Evolutionary conservation across 2,888 invertebrate species (phyloP).

Genomic region (Microplitis deprimator): DNA sequence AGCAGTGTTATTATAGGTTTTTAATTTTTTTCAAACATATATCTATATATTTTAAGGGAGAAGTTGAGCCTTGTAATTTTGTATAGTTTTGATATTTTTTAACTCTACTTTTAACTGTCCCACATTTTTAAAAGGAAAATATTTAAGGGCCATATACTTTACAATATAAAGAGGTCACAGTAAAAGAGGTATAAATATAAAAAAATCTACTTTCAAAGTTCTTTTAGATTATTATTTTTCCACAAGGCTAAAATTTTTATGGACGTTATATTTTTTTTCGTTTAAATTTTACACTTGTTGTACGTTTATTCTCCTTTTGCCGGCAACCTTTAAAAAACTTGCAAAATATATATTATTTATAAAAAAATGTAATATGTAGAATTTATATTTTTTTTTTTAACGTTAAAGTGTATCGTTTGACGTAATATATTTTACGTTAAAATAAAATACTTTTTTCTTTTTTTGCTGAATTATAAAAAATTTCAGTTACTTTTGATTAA

Average conservation of each 20-base stretch:
- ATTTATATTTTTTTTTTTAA: not conserved
- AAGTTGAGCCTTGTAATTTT: not conserved
- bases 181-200: not conserved
- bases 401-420: not conserved
- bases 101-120: not conserved
- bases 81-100: not conserved
- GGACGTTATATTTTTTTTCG: not conserved
- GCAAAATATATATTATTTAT: not conserved
- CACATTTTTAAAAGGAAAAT: not conserved
- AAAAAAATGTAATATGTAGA: not conserved
- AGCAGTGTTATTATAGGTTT: slow-evolving; percentile 50
- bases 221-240: not conserved
- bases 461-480: not conserved
- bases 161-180: not conserved
- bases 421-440: not conserved
- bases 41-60: not conserved
- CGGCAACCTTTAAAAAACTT: not conserved
- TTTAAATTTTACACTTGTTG: not conserved
- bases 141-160: not conserved
- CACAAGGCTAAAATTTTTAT: not conserved
- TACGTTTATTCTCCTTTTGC: not conserved
- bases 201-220: not conserved
- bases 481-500: not conserved
- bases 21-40: not conserved
- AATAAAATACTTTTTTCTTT: not conserved